Evolutionary conservation across 92 coral and sea anemone species (phyloP), one percentile per base, ranked within the genome.

Genomic region (Parazoanthus darwini): DNA sequence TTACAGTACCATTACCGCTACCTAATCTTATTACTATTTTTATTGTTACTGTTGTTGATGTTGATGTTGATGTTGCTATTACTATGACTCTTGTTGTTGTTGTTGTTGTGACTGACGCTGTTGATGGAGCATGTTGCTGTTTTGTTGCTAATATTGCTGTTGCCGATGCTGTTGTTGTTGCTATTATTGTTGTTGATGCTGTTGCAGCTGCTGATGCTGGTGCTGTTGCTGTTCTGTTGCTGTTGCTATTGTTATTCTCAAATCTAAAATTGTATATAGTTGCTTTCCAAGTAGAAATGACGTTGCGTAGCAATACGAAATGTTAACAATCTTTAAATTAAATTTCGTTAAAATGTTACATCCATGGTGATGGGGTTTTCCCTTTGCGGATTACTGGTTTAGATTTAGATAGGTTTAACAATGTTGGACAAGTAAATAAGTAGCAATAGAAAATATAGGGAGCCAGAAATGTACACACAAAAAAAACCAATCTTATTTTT

Each of bases 381-480:
- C 33, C 33, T 29, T 29, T 29, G 33, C 0, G 33, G 33, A 29
- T 29, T 29, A 29, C 33, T 29, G 33, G 33, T 29, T 29, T 29
- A 29, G 33, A 29, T 29, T 29, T 29, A 29, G 33, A 29, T 29
- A 29, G 33, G 33, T 29, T 29, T 29, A 29, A 29, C 33, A 68
- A 68, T 68, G 4, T 4, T n/a, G 36, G 18, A 68, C 0, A 3
- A 68, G 74, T 68, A 68, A 0, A 15, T 15, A 68, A 68, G 74
- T 68, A 68, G 18, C 74, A 68, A 68, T 68, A 35, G n/a, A 68
- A 11, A 68, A 68, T 15, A 68, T 68, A 15, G 14, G 10, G 36
- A 68, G n/a, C 35, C 74, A 68, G 74, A 68, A 68, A 68, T 68
- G 74, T 15, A 68, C 74, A 68, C 74, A 23, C 74, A 68, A 68